Conservation (phyloP, 2,113 vertebrate genomes). For the Coregonus clupeaformis region DNA sequence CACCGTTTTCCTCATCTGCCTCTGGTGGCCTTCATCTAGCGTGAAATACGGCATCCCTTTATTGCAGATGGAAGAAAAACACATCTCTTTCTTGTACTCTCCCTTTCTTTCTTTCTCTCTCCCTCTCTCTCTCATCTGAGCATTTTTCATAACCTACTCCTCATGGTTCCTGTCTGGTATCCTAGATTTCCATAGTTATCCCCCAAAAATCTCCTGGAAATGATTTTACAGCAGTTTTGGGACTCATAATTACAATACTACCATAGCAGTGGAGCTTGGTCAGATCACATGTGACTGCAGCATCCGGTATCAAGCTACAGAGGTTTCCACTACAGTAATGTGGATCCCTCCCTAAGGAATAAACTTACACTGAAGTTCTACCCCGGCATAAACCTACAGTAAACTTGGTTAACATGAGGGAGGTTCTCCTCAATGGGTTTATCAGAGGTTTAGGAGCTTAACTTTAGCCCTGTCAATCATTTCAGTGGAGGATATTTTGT, state of each 20-base stretch:
- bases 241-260: slow-evolving; percentile 15
- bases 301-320: slow-evolving; percentile 18
- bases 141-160: too few relatives aligned
- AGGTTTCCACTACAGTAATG: slow-evolving; percentile 9
- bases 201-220: not conserved
- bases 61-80: not conserved
- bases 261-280: not conserved
- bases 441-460: not conserved
- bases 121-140: not conserved
- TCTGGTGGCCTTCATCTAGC: not conserved
- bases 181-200: not conserved
- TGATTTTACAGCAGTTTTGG: not conserved
- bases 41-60: not conserved
- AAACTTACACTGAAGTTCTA: slow-evolving; percentile 1
- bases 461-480: not conserved
- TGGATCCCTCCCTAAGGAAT: slow-evolving; percentile 10
- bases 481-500: not conserved
- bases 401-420: not conserved
- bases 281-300: slow-evolving; percentile 5
- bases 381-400: slow-evolving; percentile 7
- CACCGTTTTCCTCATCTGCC: not conserved
- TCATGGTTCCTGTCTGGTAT: not conserved
- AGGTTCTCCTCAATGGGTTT: slow-evolving; percentile 6
- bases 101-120: not conserved
- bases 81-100: not conserved